These are phyloP conservation scores for Ictidomys tridecemlineatus DNA, from an alignment of 2,113 vertebrate genomes.

Conservation along the genomic window DNA sequence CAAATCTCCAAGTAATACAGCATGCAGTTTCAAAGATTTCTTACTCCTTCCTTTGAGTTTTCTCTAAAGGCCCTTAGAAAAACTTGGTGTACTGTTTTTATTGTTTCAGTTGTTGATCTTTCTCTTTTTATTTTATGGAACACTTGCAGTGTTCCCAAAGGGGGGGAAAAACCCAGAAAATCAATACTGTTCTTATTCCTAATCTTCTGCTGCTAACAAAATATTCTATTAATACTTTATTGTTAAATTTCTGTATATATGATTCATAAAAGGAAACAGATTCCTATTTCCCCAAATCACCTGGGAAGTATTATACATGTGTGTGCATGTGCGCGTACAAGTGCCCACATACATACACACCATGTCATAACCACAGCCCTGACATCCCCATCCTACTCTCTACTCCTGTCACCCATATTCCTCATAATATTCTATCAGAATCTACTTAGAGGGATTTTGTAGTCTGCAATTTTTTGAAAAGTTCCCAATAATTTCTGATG, in stretches of 20 bases:
- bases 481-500: not conserved
- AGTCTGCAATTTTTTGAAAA: not conserved
- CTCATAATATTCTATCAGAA: not conserved
- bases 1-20: not conserved
- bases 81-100: not conserved
- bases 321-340: not conserved
- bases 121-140: not conserved
- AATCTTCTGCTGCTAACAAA: not conserved
- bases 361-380: not conserved
- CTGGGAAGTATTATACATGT: not conserved
- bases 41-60: not conserved
- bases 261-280: not conserved
- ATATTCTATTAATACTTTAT: not conserved
- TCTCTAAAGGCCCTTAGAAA: not conserved
- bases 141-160: not conserved
- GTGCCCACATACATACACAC: not conserved
- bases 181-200: not conserved
- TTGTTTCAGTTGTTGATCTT: constrained; percentile 13
- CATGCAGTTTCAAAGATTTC: not conserved
- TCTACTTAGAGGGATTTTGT: not conserved
- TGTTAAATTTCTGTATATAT: not conserved
- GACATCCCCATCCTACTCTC: not conserved
- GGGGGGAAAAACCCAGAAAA: not conserved
- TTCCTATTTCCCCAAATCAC: not conserved
- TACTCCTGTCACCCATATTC: not conserved